Conservation (phyloP, 2,888 invertebrate species). For the Drosophila basisetae region DNA sequence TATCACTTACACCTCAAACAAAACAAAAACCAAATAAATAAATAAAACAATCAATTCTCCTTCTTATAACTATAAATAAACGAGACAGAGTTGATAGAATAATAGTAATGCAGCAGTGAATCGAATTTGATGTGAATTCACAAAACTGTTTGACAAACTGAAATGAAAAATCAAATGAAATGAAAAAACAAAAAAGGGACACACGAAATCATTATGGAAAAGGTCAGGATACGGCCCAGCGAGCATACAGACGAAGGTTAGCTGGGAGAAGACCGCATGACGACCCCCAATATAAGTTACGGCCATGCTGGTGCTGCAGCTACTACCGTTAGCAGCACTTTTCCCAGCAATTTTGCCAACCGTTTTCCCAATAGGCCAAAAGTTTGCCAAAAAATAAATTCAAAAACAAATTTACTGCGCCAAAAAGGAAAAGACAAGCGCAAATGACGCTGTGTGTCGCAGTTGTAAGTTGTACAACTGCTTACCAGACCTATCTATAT, state of each 20-base stretch:
- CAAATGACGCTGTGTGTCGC: constrained; percentile 42
- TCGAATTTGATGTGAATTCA: constrained; percentile 28
- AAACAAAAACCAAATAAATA: not conserved
- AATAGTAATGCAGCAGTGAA: constrained; percentile 44
- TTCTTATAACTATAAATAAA: constrained; percentile 24
- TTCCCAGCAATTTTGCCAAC: constrained; percentile 2
- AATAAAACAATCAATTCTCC: constrained; percentile 36
- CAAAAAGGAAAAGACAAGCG: constrained; percentile 37
- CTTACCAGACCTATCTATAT: constrained; percentile 22
- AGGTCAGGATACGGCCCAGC: constrained; percentile 53
- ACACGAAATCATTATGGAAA: constrained; percentile 52
- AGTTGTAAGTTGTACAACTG: constrained; percentile 36
- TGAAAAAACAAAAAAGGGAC: constrained; percentile 18
- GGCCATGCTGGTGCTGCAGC: not conserved
- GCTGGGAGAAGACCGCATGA: constrained; percentile 33
- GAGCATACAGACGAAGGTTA: constrained; percentile 49
- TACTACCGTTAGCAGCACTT: constrained; percentile 31
- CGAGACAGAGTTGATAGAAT: constrained; percentile 4
- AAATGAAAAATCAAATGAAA: constrained; percentile 8
- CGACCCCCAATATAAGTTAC: constrained; percentile 35
- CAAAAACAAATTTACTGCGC: constrained; percentile 58
- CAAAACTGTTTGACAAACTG: constrained; percentile 18
- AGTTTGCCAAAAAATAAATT: constrained; percentile 61
- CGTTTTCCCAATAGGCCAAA: constrained; percentile 61
- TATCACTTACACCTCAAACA: constrained; percentile 26